phyloP scores from a whole-genome alignment of 2,888 invertebrate species.

The Ormyrus rosae region DNA sequence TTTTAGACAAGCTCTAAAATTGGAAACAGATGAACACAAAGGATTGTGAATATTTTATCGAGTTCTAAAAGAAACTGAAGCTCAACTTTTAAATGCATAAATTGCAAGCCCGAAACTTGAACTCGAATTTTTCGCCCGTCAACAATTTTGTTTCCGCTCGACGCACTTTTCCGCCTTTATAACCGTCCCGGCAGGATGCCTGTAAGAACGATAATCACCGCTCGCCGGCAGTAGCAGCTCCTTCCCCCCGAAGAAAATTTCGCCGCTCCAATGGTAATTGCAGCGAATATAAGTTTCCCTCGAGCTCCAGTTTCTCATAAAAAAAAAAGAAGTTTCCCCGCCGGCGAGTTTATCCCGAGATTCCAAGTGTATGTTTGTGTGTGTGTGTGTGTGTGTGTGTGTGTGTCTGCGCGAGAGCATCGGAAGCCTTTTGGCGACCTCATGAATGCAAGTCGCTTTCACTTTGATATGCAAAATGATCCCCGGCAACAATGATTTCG shows the following conservation, averaged over 20 bases:
- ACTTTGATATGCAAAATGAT: slow-evolving; percentile 46
- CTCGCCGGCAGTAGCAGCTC: not conserved
- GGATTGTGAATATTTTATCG: too few relatives aligned
- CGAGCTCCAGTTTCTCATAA: slow-evolving; percentile 19
- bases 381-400: too few relatives aligned
- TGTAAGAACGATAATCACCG: not conserved
- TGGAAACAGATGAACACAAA: too few relatives aligned
- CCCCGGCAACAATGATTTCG: slow-evolving; percentile 36
- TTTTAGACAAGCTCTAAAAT: too few relatives aligned
- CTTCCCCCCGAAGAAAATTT: not conserved
- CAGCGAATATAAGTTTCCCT: slow-evolving; percentile 37
- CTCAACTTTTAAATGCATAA: too few relatives aligned
- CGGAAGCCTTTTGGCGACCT: slow-evolving; percentile 26
- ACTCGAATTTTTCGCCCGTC: too few relatives aligned
- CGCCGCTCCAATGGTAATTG: slow-evolving; percentile 26
- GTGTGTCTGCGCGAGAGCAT: not conserved
- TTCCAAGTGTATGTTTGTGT: slow-evolving; percentile 9
- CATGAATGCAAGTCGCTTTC: slow-evolving; percentile 41
- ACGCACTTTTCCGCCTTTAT: too few relatives aligned
- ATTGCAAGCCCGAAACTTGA: too few relatives aligned
- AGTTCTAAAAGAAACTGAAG: too few relatives aligned
- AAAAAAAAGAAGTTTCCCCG: not conserved
- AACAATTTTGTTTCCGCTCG: too few relatives aligned
- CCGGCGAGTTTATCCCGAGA: slow-evolving; percentile 7
- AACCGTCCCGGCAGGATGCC: not conserved